Evolutionary conservation across 2,888 invertebrate genomes (phyloP).

Genomic region (Drosophila neotestacea): DNA sequence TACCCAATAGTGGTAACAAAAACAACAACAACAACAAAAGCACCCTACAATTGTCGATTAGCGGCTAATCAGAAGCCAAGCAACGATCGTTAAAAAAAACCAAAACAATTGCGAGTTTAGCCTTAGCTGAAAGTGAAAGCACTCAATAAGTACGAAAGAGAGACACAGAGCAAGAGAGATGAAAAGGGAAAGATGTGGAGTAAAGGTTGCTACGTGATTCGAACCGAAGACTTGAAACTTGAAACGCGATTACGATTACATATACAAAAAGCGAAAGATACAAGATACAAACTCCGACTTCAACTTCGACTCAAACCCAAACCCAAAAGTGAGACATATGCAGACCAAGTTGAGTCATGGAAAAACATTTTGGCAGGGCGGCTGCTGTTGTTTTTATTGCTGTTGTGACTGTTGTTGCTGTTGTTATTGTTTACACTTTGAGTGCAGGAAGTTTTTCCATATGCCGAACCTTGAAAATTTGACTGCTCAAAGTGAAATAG

Average conservation of each 20-base stretch:
- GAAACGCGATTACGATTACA: conserved; percentile 55
- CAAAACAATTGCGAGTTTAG: conserved; percentile 64
- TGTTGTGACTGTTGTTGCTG: conserved; percentile 15
- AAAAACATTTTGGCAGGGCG: conserved; percentile 40
- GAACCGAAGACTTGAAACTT: conserved; percentile 34
- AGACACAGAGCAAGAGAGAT: conserved; percentile 18
- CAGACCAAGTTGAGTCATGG: conserved; percentile 61
- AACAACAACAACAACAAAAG: conserved; percentile 22
- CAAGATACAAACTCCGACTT: conserved; percentile 29
- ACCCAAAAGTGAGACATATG: conserved; percentile 30
- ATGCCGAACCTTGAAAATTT: conserved; percentile 71
- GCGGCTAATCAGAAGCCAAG: conserved; percentile 59
- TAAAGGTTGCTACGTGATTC: conserved; percentile 58
- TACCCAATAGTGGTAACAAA: conserved; percentile 49
- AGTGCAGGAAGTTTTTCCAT: conserved; percentile 55
- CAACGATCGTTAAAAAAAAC: conserved; percentile 52
- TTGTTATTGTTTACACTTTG: conserved; percentile 48
- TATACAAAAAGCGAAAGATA: conserved; percentile 44
- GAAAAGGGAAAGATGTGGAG: conserved; percentile 35
- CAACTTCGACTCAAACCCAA: conserved; percentile 28
- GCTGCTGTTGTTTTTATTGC: conserved; percentile 16
- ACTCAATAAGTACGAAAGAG: conserved; percentile 43
- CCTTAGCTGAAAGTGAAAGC: conserved; percentile 79
- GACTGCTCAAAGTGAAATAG: conserved; percentile 66
- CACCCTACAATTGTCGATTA: conserved; percentile 54